phyloP scores from a whole-genome alignment of 1,140 invertebrate species.

The Ridgeia piscesae region DNA sequence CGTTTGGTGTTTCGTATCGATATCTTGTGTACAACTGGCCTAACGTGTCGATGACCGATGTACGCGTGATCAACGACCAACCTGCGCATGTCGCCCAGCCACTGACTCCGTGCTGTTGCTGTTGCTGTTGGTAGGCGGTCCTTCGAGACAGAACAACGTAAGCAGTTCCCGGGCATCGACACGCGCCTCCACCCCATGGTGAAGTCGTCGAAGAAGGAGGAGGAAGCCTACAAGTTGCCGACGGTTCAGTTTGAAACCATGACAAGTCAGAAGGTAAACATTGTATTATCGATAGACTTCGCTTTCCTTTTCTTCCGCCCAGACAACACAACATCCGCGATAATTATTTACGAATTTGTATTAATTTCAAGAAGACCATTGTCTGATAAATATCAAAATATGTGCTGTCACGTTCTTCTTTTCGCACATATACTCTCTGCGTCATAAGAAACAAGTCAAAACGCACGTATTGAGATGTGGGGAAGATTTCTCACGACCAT shows the following conservation, averaged over 20 bases:
- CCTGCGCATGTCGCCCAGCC: too few species aligned
- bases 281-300: background rate
- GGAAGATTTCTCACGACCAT: too few species aligned
- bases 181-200: constrained; percentile 38
- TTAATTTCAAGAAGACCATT: background rate
- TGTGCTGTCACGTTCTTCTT: background rate
- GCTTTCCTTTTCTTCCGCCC: background rate
- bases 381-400: background rate
- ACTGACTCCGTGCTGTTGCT: too few species aligned
- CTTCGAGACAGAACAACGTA: constrained; percentile 48
- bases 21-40: background rate
- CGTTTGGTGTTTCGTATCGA: background rate
- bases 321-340: too few species aligned
- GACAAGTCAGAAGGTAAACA: constrained; percentile 43
- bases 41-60: background rate
- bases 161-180: constrained; percentile 45
- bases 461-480: too few species aligned
- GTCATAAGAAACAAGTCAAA: too few species aligned
- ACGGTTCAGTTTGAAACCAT: constrained; percentile 38
- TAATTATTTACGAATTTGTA: too few species aligned
- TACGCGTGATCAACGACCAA: background rate
- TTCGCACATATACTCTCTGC: too few species aligned
- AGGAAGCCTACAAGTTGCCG: constrained; percentile 38
- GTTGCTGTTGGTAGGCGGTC: constrained; percentile 32
- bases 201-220: constrained; percentile 40